Base-by-base conservation (phyloP, 2,888 invertebrate genomes). In the Drosophila testacea region DNA sequence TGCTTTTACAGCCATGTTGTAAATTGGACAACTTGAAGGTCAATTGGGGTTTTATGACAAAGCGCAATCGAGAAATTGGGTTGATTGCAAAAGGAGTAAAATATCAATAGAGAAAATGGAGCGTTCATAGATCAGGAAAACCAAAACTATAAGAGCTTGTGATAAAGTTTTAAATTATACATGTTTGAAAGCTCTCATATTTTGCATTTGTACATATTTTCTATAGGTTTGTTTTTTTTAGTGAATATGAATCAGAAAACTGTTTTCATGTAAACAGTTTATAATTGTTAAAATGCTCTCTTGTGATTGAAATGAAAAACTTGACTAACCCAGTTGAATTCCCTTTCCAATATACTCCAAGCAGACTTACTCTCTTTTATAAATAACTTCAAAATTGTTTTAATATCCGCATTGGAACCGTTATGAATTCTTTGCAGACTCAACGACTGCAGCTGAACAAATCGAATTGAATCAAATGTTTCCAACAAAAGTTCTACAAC, bases 21-120 rank as follows among this genome's bases (percentile, higher is more conserved):
- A 71, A 77, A 71, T 61, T 46, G 39, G 39, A 69, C 22, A 62
- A 71, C 69, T 80, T 85, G 88, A 83, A 83, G 86, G 88, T 88
- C 83, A 88, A 80, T 85, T 80, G 83, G 78, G 36, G 62, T 64
- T 79, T 77, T 71, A 67, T 73, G 79, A 62, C 77, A 57, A 39
- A 41, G 13, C 28, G 11, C 28, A 46, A 66, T 48, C 61, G 11
- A 63, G 57, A 84, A 82, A 80, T 77, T 74, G 64, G 80, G 76
- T 82, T 81, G 64, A 65, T 52, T 57, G 60, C 38, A 38, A 64
- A 64, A 56, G 66, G 50, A 47, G 34, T 16, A 36, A 28, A 6
- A 55, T 22, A 56, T 69, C 38, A 44, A 22, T 46, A 39, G 47
- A 36, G 56, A 66, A 73, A 75, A 63, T 67, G 60, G 54, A 28